These are phyloP conservation scores for Enteromius argenteus DNA, from an alignment of 2,797 vertebrate genomes.

Conservation along the genomic window DNA sequence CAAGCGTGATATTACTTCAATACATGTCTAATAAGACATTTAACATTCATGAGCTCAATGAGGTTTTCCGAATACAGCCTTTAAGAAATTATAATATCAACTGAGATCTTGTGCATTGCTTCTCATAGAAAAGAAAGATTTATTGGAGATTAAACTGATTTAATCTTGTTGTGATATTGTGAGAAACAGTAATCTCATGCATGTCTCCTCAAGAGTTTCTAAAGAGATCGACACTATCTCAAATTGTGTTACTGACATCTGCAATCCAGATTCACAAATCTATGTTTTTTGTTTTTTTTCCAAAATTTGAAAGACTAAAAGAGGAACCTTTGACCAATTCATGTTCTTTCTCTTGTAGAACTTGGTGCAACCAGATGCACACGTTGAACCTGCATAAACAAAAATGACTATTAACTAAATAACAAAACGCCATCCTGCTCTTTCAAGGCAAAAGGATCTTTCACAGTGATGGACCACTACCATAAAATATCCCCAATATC, in stretches of 20 bases:
- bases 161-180: background rate
- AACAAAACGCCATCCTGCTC: background rate
- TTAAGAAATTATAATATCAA: background rate
- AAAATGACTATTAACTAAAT: background rate
- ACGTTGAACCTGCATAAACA: background rate
- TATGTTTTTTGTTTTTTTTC: no score
- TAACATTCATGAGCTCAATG: background rate
- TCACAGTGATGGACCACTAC: background rate
- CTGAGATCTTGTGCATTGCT: background rate
- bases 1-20: slow-evolving; percentile 3
- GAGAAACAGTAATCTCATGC: background rate
- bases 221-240: background rate
- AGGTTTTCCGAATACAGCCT: background rate
- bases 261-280: background rate
- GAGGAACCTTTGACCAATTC: background rate
- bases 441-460: background rate
- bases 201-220: background rate
- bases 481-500: slow-evolving; percentile 8
- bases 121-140: background rate
- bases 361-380: background rate
- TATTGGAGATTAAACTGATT: background rate
- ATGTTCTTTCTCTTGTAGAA: background rate
- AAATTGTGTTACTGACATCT: no score
- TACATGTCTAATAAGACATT: background rate
- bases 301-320: background rate